phyloP scores from a whole-genome alignment of 2,888 invertebrate species.

The Troides helena region DNA sequence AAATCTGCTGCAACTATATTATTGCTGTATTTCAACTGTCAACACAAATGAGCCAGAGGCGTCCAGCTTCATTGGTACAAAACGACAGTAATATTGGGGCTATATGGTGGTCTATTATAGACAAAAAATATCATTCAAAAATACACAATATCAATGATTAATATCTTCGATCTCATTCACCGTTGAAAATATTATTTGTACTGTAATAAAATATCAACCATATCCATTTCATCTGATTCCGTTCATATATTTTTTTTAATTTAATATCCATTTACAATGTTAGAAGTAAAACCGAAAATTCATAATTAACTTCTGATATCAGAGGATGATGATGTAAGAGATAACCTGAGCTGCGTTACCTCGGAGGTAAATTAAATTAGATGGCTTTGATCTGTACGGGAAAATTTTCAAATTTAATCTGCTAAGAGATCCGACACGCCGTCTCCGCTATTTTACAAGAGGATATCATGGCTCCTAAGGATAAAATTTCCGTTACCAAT shows the following conservation, averaged over 20 bases:
- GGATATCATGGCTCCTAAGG: slow-evolving; percentile 29
- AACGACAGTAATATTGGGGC: no score
- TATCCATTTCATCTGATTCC: no score
- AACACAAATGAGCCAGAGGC: no score
- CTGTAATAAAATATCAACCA: no score
- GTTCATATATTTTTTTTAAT: not conserved
- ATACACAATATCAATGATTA: no score
- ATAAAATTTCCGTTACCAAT: slow-evolving; percentile 32
- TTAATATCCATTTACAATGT: slow-evolving; percentile 8
- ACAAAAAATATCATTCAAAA: no score
- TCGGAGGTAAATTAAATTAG: slow-evolving; percentile 39
- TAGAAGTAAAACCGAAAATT: slow-evolving; percentile 30
- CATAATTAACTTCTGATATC: slow-evolving; percentile 37
- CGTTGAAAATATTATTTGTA: no score
- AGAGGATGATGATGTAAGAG: slow-evolving; percentile 34
- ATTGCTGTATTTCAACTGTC: no score
- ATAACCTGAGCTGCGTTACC: slow-evolving; percentile 31
- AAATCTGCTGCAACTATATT: no score
- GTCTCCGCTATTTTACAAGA: slow-evolving; percentile 33
- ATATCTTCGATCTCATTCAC: no score
- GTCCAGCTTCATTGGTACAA: no score
- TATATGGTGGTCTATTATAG: no score
- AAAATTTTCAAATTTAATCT: slow-evolving; percentile 37
- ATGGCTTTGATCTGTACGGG: slow-evolving; percentile 38
- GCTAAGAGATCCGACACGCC: slow-evolving; percentile 30